A percentile compares a stretch with the other conserved stretches of the same genome.
Evolutionary conservation across 2,797 vertebrate genomes (phyloP).

Genomic region (Lutjanus argentimaculatus): DNA sequence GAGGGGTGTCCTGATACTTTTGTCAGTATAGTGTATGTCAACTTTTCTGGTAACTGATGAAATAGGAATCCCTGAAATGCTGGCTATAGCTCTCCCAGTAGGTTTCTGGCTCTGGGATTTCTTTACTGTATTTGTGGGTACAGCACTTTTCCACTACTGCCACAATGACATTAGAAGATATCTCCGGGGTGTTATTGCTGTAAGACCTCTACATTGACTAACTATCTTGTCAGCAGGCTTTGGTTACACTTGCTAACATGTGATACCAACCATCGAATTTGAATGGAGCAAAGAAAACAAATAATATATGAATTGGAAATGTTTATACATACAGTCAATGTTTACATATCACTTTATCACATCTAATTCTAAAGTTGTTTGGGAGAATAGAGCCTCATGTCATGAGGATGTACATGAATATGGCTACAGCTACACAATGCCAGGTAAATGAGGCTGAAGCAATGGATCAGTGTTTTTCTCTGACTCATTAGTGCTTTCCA

Average conservation of each 20-base stretch:
- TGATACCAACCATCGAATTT: neutral
- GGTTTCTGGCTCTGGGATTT: neutral
- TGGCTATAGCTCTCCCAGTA: too few relatives aligned
- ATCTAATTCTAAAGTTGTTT: neutral
- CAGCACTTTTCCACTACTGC: neutral
- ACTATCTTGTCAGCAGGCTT: neutral
- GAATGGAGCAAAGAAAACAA: neutral
- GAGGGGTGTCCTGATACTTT: too few relatives aligned
- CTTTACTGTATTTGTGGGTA: neutral
- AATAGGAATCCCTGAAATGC: slow-evolving; percentile 1
- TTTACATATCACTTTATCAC: neutral
- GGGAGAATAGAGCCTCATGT: neutral
- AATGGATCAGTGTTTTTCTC: slow-evolving; percentile 45
- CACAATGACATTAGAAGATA: slow-evolving; percentile 10
- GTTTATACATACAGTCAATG: neutral
- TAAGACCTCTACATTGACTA: slow-evolving; percentile 12
- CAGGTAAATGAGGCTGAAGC: slow-evolving; percentile 22
- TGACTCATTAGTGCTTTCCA: slow-evolving; percentile 59
- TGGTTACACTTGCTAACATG: slow-evolving; percentile 5
- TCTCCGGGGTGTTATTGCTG: slow-evolving; percentile 13
- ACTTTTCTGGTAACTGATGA: too few relatives aligned
- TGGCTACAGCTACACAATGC: neutral
- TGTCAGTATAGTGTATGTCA: too few relatives aligned
- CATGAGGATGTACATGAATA: neutral
- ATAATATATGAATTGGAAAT: neutral